phyloP scores from a whole-genome alignment of 2,113 vertebrate species.

The Athene cunicularia region DNA sequence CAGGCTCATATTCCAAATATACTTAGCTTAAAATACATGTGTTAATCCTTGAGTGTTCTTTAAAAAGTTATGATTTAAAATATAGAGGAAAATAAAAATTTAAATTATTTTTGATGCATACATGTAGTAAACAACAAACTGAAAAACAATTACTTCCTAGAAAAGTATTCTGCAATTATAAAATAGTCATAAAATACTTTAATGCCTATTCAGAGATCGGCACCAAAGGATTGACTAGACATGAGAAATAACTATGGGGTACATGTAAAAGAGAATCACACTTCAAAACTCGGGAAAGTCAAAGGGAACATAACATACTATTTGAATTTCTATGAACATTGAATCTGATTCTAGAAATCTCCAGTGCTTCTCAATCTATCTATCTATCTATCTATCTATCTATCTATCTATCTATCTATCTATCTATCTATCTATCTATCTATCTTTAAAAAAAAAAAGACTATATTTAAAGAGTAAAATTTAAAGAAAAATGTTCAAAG shows the following conservation, averaged over 20 bases:
- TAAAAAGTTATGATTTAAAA: neutral
- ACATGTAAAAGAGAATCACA: neutral
- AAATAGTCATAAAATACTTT: neutral
- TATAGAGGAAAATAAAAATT: neutral
- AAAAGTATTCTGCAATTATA: neutral
- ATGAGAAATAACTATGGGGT: neutral
- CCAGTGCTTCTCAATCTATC: neutral
- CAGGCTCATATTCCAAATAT: neutral
- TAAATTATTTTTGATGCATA: neutral
- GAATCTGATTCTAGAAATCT: neutral
- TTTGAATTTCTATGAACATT: neutral
- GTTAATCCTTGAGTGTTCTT: neutral
- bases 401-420: too few species aligned
- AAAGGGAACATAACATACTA: neutral
- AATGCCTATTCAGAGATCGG: neutral
- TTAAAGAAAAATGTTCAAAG: neutral
- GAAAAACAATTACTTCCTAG: neutral
- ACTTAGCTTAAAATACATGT: neutral
- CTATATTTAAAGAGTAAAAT: neutral
- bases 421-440: too few species aligned
- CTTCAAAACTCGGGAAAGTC: neutral
- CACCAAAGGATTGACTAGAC: neutral
- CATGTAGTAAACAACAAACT: neutral
- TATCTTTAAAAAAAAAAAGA: neutral
- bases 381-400: too few species aligned